These are phyloP conservation scores for Monomorium pharaonis DNA, from an alignment of 1,140 invertebrate species.

Conservation along the genomic window DNA sequence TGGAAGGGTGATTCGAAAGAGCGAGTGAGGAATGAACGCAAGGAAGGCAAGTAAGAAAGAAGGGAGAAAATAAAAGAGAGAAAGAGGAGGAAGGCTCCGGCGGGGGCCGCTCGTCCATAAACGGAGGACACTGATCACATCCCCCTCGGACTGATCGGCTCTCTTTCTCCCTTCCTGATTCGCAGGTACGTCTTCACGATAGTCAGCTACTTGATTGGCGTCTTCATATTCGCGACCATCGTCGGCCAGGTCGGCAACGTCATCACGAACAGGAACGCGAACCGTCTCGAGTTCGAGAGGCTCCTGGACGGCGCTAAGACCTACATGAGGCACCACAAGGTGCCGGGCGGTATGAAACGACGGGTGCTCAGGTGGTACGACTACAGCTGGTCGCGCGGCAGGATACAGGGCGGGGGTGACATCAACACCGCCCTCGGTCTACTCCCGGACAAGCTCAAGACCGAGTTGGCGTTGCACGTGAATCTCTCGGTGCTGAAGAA, in stretches of 20 bases:
- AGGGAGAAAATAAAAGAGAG: slow-evolving; percentile 64
- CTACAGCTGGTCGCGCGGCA: slow-evolving; percentile 98
- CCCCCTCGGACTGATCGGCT: slow-evolving; percentile 76
- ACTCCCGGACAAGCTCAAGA: slow-evolving; percentile 98
- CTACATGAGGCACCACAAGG: slow-evolving; percentile 99
- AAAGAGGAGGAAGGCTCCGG: slow-evolving; percentile 82
- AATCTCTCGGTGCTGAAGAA: slow-evolving; percentile 98
- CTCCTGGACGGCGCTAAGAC: slow-evolving; percentile 97
- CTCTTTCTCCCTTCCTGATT: slow-evolving; percentile 81
- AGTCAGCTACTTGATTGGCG: slow-evolving; percentile 97
- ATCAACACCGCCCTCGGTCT: slow-evolving; percentile 97
- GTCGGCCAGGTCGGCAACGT: slow-evolving; percentile 99
- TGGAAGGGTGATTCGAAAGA: not conserved
- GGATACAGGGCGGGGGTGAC: slow-evolving; percentile 97
- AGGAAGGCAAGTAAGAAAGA: slow-evolving; percentile 65
- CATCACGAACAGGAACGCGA: slow-evolving; percentile 98
- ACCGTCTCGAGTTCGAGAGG: slow-evolving; percentile 97
- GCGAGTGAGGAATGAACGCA: slow-evolving; percentile 46
- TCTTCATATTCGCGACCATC: slow-evolving; percentile 99
- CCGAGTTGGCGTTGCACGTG: slow-evolving; percentile 97
- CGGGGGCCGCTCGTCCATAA: slow-evolving; percentile 82
- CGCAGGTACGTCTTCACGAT: slow-evolving; percentile 98
- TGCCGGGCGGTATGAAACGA: slow-evolving; percentile 97
- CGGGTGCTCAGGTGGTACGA: slow-evolving; percentile 98
- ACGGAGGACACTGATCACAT: slow-evolving; percentile 70